Conservation (phyloP, 2,113 vertebrate genomes). For the Propithecus coquereli region DNA sequence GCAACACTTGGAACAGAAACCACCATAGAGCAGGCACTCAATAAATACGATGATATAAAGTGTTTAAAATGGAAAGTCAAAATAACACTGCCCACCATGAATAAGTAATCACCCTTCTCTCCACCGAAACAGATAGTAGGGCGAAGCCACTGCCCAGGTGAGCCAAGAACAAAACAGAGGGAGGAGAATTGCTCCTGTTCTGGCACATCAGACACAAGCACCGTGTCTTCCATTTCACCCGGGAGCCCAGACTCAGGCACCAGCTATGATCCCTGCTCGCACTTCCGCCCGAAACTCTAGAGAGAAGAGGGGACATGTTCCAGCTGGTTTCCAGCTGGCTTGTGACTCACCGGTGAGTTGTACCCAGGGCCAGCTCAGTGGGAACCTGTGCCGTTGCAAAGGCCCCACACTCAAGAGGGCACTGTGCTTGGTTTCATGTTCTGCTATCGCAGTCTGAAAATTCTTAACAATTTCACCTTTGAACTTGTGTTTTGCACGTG, state of each 20-base stretch:
- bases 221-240: neutral
- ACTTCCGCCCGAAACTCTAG: neutral
- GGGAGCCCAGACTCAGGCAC: neutral
- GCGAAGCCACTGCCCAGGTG: neutral
- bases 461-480: neutral
- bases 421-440: neutral
- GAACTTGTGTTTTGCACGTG: neutral
- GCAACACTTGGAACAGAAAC: neutral
- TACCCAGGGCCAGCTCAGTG: fast-evolving
- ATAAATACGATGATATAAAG: neutral
- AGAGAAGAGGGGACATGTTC: neutral
- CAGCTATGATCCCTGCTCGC: too few relatives aligned
- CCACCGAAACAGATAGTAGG: neutral
- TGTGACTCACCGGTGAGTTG: too few relatives aligned
- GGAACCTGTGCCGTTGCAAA: too few relatives aligned
- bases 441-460: neutral
- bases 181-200: neutral
- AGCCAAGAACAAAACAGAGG: neutral
- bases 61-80: neutral
- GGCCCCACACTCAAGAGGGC: neutral
- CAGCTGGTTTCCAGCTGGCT: neutral
- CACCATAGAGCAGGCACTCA: neutral
- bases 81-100: neutral
- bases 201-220: neutral
- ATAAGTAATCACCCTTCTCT: neutral